A percentile compares a stretch with the other conserved stretches of the same genome.
phyloP scores from a whole-genome alignment of 2,888 invertebrate genomes.

The Itoplectis maculator region DNA sequence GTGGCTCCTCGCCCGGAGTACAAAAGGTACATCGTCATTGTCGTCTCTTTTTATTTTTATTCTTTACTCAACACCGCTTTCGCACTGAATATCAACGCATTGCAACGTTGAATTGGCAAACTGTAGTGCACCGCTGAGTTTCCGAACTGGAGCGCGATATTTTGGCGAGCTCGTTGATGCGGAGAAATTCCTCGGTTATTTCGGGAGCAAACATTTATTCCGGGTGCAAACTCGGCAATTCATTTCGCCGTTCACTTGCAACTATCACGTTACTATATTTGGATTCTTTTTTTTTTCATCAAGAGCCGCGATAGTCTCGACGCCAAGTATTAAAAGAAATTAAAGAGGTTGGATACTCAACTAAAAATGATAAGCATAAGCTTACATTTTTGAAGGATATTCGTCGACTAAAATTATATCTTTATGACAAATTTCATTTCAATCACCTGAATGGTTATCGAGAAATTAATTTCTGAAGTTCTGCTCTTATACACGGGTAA shows the following conservation, averaged over 20 bases:
- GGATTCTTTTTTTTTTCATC: not conserved
- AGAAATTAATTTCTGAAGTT: no score
- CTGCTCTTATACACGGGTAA: no score
- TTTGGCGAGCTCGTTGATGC: slow-evolving; percentile 9
- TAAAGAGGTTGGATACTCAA: no score
- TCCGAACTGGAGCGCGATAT: slow-evolving; percentile 52
- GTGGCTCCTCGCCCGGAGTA: slow-evolving; percentile 95
- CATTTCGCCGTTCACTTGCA: not conserved
- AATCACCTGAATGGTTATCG: no score
- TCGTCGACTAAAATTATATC: no score
- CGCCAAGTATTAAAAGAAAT: no score
- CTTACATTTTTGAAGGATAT: no score
- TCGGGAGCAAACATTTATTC: slow-evolving; percentile 13
- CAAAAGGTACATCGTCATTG: slow-evolving; percentile 86
- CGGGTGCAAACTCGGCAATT: slow-evolving; percentile 38
- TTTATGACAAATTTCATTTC: no score
- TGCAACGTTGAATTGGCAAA: slow-evolving; percentile 54
- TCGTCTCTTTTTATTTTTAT: not conserved
- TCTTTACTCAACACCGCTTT: no score
- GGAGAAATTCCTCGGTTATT: slow-evolving; percentile 27
- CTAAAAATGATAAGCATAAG: no score
- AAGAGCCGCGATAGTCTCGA: no score
- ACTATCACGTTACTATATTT: not conserved
- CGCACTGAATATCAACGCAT: not conserved
- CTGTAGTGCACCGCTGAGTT: slow-evolving; percentile 37